These are phyloP conservation scores for Octonoba sinensis DNA, from an alignment of 2,888 invertebrate species.

Conservation along the genomic window DNA sequence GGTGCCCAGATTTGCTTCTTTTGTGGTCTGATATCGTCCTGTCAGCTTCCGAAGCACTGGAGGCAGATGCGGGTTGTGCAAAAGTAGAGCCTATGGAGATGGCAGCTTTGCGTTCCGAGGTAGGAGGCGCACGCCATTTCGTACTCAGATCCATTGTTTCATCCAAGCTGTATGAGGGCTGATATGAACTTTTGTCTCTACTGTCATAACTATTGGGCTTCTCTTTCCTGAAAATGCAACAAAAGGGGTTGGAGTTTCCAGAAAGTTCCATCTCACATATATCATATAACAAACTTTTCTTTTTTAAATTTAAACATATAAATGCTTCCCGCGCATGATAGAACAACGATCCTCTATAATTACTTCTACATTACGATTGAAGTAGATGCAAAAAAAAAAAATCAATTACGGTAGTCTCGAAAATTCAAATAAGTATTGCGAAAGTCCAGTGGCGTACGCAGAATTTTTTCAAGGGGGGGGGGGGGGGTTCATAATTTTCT, in stretches of 20 bases:
- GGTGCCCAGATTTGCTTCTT: slow-evolving; percentile 43
- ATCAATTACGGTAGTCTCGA: too few species aligned
- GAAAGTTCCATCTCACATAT: not conserved
- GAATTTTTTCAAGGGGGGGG: too few species aligned
- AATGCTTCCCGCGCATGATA: too few species aligned
- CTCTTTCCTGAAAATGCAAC: slow-evolving; percentile 37
- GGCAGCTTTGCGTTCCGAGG: slow-evolving; percentile 46
- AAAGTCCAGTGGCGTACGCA: too few species aligned
- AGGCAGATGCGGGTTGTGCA: slow-evolving; percentile 34
- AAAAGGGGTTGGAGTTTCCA: not conserved
- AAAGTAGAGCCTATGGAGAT: slow-evolving; percentile 31
- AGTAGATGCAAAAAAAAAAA: too few species aligned
- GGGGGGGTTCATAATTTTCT: too few species aligned
- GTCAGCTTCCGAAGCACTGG: slow-evolving; percentile 32
- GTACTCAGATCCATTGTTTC: slow-evolving; percentile 63
- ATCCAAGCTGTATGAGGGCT: slow-evolving; percentile 45
- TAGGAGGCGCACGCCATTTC: slow-evolving; percentile 57
- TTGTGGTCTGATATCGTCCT: slow-evolving; percentile 19
- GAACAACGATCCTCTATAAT: too few species aligned
- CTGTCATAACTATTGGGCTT: slow-evolving; percentile 47
- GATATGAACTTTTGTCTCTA: slow-evolving; percentile 50
- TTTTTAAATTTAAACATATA: too few species aligned
- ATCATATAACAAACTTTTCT: too few species aligned
- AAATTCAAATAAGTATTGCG: too few species aligned
- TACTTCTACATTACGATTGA: too few species aligned